A percentile compares a stretch with the other conserved stretches of the same genome.
Conservation (phyloP, 2,888 invertebrate genomes). For the Periphyllus acericola region DNA sequence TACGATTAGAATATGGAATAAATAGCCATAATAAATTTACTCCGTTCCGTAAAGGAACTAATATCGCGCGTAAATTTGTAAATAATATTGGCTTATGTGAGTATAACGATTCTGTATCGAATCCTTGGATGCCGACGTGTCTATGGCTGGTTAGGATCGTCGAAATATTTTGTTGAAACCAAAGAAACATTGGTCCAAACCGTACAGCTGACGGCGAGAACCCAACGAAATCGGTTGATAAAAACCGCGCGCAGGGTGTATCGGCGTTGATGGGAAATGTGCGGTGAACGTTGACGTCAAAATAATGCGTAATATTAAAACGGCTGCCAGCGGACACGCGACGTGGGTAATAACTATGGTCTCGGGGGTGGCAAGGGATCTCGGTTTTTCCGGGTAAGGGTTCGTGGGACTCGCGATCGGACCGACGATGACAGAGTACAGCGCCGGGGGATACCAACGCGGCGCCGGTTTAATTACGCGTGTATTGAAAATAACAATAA, state of each 20-base stretch:
- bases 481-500: neutral
- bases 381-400: constrained; percentile 16
- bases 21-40: too few relatives aligned
- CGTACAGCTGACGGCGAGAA: neutral
- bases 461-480: neutral
- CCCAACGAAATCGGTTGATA: neutral
- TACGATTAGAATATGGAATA: too few relatives aligned
- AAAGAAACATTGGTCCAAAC: neutral
- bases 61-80: too few relatives aligned
- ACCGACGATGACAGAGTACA: neutral
- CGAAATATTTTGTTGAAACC: neutral
- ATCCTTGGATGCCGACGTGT: too few relatives aligned
- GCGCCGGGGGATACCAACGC: constrained; percentile 5
- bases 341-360: neutral
- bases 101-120: too few relatives aligned
- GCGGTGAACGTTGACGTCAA: neutral
- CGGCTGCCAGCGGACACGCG: constrained; percentile 16
- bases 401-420: neutral
- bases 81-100: too few relatives aligned
- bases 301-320: neutral
- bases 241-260: neutral
- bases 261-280: neutral
- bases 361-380: neutral
- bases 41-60: too few relatives aligned
- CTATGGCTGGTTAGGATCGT: too few relatives aligned